Evolutionary conservation across 2,888 invertebrate genomes (phyloP), one percentile per base, ranked within the genome.

Genomic region (Melipona beecheii): DNA sequence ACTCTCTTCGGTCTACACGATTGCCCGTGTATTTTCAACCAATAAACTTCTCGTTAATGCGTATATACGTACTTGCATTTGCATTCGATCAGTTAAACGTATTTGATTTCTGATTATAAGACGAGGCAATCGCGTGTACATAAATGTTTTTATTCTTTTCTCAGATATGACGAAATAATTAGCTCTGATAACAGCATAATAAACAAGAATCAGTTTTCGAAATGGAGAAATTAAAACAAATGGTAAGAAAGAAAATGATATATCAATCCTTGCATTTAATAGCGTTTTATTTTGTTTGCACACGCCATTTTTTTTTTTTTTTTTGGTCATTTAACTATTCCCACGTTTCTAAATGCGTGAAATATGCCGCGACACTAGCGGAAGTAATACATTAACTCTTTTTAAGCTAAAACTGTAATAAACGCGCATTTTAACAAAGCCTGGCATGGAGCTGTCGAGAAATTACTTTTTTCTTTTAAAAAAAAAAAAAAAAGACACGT

Each of bases 1-100:
- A 91, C 91, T 92, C 89, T 87, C 87, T 86, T 79, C 81, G 65
- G 66, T 80, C 82, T 77, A 80, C 76, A 81, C 85, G 87, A 86
- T 88, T 88, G 86, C 87, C 81, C 89, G 74, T 83, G 84, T 74
- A 71, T 69, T 84, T 86, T 83, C 83, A 43, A 52, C 54, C 50
- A 68, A 85, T 71, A 36, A 50, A 56, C 43, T n/a, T 27, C 66
- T 66, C 81, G 66, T 64, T 49, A 49, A 74, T 54, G n/a, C 58
- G 9, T 27, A 60, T 19, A 58, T 31, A 73, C 54, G 65, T 62
- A n/a, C 31, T 43, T 43, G 43, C 43, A 65, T 66, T 50, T 52
- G 66, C 21, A 11, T n/a, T 43, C 19, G 11, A 50, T 68, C 62
- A 64, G 62, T 75, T 68, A 31, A 50, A 72, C 27, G 2, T 36